These are phyloP conservation scores for Platysternon megacephalum DNA, from an alignment of 2,113 vertebrate species.

Conservation along the genomic window DNA sequence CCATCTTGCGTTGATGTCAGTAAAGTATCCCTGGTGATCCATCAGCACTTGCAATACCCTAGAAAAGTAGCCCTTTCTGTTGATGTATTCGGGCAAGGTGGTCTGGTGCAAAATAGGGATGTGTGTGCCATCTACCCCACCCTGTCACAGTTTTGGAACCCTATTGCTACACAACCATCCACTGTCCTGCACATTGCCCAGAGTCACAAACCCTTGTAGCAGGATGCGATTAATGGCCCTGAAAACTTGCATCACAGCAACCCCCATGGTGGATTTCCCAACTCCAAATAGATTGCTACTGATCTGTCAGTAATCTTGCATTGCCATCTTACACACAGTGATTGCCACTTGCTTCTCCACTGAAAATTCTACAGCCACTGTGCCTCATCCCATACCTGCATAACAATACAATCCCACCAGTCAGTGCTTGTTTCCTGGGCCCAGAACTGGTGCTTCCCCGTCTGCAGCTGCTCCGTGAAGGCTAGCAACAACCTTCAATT, in stretches of 20 bases:
- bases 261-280: background rate
- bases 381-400: background rate
- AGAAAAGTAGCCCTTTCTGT: background rate
- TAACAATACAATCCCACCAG: background rate
- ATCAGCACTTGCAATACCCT: background rate
- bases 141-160: background rate
- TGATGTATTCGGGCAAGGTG: background rate
- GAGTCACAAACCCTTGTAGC: background rate
- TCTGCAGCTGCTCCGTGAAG: background rate
- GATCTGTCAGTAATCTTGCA: background rate
- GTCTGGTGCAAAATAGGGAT: background rate
- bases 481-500: background rate
- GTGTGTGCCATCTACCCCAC: background rate
- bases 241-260: background rate
- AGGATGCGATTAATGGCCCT: background rate
- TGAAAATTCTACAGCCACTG: background rate
- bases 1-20: background rate
- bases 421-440: background rate
- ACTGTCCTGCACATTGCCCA: background rate
- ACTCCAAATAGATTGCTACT: background rate
- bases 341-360: background rate
- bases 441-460: background rate
- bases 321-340: background rate
- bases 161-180: background rate
- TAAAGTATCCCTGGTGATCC: background rate